phyloP scores from a whole-genome alignment of 2,888 invertebrate species.

The Coelopa pilipes region DNA sequence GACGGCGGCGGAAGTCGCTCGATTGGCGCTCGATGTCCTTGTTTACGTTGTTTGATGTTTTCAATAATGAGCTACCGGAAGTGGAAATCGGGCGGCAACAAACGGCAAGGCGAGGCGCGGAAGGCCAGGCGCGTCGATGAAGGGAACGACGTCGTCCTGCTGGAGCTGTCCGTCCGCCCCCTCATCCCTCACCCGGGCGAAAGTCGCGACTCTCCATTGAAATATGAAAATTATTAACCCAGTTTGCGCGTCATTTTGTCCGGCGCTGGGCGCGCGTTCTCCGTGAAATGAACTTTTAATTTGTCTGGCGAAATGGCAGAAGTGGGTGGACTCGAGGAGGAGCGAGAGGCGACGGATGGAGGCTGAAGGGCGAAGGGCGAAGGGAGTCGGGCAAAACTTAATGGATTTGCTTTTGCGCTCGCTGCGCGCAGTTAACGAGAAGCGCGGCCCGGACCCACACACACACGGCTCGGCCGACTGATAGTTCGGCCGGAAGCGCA shows the following conservation, averaged over 20 bases:
- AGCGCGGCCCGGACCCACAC: conserved; percentile 6
- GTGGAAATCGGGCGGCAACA: neutral
- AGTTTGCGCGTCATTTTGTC: too few species aligned
- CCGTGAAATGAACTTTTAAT: conserved; percentile 30
- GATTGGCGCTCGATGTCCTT: neutral
- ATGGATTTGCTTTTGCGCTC: conserved; percentile 5
- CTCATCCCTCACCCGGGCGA: neutral
- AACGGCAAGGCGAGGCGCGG: too few species aligned
- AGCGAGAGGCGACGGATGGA: too few species aligned
- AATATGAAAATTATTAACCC: too few species aligned
- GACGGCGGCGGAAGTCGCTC: neutral
- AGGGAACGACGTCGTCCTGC: too few species aligned
- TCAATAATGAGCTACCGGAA: too few species aligned
- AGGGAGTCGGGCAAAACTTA: conserved; percentile 18
- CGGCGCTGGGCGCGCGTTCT: conserved; percentile 8
- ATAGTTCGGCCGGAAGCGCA: neutral
- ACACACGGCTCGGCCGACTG: conserved; percentile 3
- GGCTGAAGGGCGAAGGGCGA: too few species aligned
- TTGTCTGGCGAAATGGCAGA: conserved; percentile 21
- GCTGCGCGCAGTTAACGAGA: conserved; percentile 7
- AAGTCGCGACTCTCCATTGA: neutral
- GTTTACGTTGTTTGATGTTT: too few species aligned
- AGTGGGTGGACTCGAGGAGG: neutral
- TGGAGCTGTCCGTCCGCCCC: too few species aligned
- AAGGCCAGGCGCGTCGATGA: too few species aligned